phyloP scores from a whole-genome alignment of 1,140 invertebrate genomes.

The Parasteatoda tepidariorum region DNA sequence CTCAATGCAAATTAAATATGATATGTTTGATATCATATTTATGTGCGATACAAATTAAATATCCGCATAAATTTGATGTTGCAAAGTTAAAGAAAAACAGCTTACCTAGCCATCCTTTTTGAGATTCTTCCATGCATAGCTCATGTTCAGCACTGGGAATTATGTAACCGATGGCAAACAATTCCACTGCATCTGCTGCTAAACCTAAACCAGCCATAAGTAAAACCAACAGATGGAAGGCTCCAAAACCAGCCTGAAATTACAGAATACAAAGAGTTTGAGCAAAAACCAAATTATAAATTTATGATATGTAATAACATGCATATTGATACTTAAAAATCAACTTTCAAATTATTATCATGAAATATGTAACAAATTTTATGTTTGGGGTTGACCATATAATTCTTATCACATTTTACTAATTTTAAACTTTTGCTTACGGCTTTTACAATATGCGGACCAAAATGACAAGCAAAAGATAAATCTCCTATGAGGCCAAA shows the following conservation, averaged over 20 bases:
- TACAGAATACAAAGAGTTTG: neutral
- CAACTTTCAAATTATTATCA: too few relatives aligned
- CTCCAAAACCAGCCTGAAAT: conserved; percentile 42
- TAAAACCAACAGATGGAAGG: conserved; percentile 46
- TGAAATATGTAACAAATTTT: too few relatives aligned
- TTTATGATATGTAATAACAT: neutral
- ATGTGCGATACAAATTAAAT: too few relatives aligned
- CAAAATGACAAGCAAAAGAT: too few relatives aligned
- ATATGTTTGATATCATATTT: too few relatives aligned
- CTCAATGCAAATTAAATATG: too few relatives aligned
- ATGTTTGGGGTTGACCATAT: too few relatives aligned
- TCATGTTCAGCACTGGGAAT: conserved; percentile 50
- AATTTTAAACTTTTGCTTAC: too few relatives aligned
- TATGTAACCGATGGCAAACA: conserved; percentile 41
- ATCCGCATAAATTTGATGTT: neutral
- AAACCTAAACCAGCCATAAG: conserved; percentile 40
- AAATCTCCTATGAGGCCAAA: too few relatives aligned
- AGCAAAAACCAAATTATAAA: neutral
- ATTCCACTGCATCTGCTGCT: conserved; percentile 39
- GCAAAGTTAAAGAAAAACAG: neutral
- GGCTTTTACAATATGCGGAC: too few relatives aligned
- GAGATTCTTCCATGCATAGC: conserved; percentile 49
- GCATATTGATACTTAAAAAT: too few relatives aligned
- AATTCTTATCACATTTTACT: too few relatives aligned
- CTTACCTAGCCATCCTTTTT: conserved; percentile 53